Evolutionary conservation across 2,113 vertebrate genomes (phyloP).

Genomic region (Azemiops feae): DNA sequence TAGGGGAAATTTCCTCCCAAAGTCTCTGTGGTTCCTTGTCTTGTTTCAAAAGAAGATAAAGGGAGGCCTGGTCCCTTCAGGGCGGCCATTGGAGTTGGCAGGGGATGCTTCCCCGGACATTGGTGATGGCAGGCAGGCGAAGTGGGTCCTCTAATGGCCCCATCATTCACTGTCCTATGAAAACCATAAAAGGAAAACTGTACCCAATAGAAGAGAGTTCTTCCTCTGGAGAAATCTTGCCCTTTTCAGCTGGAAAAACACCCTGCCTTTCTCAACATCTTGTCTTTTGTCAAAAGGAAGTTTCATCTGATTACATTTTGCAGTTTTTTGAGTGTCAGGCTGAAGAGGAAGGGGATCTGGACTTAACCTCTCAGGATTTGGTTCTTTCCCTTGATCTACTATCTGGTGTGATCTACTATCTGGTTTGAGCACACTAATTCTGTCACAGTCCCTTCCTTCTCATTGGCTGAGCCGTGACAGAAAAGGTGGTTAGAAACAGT

Average conservation of each 20-base stretch:
- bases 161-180: slow-evolving; percentile 40
- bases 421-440: neutral
- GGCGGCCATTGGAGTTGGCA: slow-evolving; percentile 11
- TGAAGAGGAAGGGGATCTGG: neutral
- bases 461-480: neutral
- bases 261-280: neutral
- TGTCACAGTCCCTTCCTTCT: neutral
- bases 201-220: neutral
- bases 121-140: slow-evolving; percentile 23
- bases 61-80: neutral
- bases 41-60: neutral
- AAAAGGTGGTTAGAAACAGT: neutral
- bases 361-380: neutral
- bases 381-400: neutral
- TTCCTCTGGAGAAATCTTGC: slow-evolving; percentile 23
- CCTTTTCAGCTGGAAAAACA: slow-evolving; percentile 12
- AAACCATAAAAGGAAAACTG: slow-evolving; percentile 25
- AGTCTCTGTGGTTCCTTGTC: neutral
- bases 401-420: neutral
- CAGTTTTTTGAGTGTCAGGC: neutral
- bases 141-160: slow-evolving; percentile 14
- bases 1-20: neutral
- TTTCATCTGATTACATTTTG: neutral
- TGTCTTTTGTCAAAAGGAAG: neutral
- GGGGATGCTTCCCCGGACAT: slow-evolving; percentile 26